These are phyloP conservation scores for Heliconius hewitsoni DNA, from an alignment of 1,140 invertebrate species.

Conservation along the genomic window DNA sequence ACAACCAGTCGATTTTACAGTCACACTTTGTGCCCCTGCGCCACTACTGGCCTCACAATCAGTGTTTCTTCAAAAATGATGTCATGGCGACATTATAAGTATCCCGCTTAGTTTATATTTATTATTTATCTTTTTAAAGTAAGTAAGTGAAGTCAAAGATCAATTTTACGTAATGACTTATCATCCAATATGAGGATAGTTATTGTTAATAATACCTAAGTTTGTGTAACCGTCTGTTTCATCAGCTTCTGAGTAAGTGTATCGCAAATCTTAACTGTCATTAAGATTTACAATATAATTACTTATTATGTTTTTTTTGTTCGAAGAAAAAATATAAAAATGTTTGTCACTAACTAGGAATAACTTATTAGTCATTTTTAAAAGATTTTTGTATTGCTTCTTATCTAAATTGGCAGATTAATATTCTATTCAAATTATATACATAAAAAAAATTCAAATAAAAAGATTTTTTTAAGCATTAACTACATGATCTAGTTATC, in stretches of 20 bases:
- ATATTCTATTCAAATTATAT: too few relatives aligned
- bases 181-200: background rate
- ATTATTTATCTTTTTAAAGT: constrained; percentile 10
- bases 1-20: too few relatives aligned
- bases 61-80: constrained; percentile 6
- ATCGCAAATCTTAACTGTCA: background rate
- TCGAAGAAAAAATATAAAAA: background rate
- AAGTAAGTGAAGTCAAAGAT: constrained; percentile 13
- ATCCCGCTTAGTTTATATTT: background rate
- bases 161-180: constrained; percentile 18
- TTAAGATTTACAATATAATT: background rate
- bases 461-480: too few relatives aligned
- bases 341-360: background rate
- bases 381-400: too few relatives aligned
- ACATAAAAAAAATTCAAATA: too few relatives aligned
- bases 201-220: too few relatives aligned
- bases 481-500: too few relatives aligned
- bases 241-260: too few relatives aligned
- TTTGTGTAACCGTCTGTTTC: too few relatives aligned
- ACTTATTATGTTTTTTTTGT: background rate
- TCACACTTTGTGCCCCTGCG: too few relatives aligned
- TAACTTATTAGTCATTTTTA: background rate
- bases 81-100: background rate
- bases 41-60: background rate
- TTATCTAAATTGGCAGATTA: too few relatives aligned